Base-by-base conservation (phyloP, 1,140 invertebrate genomes). In the Drosophila leontia region DNA sequence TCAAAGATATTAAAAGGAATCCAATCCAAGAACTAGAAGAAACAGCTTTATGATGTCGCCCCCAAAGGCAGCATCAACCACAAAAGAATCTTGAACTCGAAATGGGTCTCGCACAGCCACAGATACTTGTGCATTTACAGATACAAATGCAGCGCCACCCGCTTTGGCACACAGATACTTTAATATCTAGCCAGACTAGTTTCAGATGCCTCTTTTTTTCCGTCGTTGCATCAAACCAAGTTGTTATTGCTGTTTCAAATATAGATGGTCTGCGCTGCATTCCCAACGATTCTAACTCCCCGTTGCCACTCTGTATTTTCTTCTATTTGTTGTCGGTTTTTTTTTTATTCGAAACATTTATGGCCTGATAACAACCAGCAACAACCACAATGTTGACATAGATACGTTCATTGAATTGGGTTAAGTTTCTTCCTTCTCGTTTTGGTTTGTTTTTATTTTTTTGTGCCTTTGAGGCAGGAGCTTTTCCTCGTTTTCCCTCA, bases 21-120 rank as follows among this genome's bases (percentile, higher is more conserved):
- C n/a, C 19, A 57, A 34, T 45, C 9, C 19, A 32, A 69, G 23
- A 75, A 39, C 41, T 53, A 57, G 19, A 51, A 39, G 0, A 77
- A 39, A 34, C 42, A 64, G 47, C 37, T 35, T 57, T 64, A 59
- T 29, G 65, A 58, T 61, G 58, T 62, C 65, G 50, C 68, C 70
- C 45, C 60, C 32, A 29, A 29, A 29, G 35, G 42, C 75, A 64
- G 64, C 65, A 37, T 19, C 65, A 37, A 19, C 37, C 50, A 80
- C 77, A 80, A 80, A 80, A 80, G 70, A 80, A 80, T 80, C 77
- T 75, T 80, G 70, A 80, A 80, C 78, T 80, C 77, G 59, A 80
- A 80, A 75, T 80, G 78, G 77, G 70, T 75, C 76, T 64, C 53
- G 44, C 59, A 44, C 75, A 69, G 47, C 53, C 37, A 61, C 75